Evolutionary conservation across 2,888 invertebrate genomes (phyloP), one percentile per base, ranked within the genome.

Genomic region (Cataglyphis albicans): DNA sequence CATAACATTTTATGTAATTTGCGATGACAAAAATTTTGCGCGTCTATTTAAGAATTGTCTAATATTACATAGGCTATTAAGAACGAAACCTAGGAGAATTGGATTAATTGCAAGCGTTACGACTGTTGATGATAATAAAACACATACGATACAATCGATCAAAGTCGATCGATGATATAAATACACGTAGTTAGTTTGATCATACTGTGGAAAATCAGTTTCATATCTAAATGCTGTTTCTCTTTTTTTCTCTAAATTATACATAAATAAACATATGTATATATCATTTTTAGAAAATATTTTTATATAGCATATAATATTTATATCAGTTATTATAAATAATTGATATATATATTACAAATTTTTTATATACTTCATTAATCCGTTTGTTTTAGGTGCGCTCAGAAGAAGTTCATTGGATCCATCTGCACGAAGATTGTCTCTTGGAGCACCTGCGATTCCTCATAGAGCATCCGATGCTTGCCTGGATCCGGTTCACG

Each of bases 401-500:
- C 96, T 97, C 91, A 96, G 98, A 85, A 96, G 97, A 87, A 96
- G 96, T 84, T 97, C 97, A 25, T 95, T 97, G 89, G 98, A 98
- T 92, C 96, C 97, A 75, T 97, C 97, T 91, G 96, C 97, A 91
- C 96, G 98, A 88, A 96, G 98, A 86, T 96, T 97, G 84, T 98
- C 98, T 4, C 95, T 98, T 85, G 98, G 98, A 84, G 96, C 97
- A 29, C 92, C 94, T 3, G 93, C 94, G 6, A 91, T 95, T 83
- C 95, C 95, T 7, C 97, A 97, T 91, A 95, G 97, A 86, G 96
- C 97, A 0, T 96, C 97, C 0, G 98, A 98, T 94, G 97, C 97
- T 75, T 97, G 96, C 90, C 95, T 98, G 88, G 98, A 98, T 95
- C 98, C 98, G 25, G 96, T 97, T 91, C 98, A 98, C 95, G 98